Evolutionary conservation across 2,113 vertebrate genomes (phyloP).

Genomic region (Catharus minimus): DNA sequence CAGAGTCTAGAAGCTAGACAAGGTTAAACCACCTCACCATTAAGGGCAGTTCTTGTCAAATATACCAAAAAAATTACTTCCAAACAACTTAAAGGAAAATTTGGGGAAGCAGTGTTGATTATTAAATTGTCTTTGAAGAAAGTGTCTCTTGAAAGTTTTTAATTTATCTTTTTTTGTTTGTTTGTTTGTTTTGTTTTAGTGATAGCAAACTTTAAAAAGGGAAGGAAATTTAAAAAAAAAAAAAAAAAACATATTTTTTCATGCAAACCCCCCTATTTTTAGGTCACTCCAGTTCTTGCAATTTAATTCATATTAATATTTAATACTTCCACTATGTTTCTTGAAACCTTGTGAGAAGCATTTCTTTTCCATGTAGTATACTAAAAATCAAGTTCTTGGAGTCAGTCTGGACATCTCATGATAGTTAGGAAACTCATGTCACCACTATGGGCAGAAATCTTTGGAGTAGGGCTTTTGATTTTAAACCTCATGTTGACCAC

Average conservation of each 20-base stretch:
- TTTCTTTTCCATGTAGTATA: not conserved
- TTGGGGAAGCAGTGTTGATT: not conserved
- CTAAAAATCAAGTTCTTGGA: not conserved
- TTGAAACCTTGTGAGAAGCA: not conserved
- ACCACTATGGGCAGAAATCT: not conserved
- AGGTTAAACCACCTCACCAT: not conserved
- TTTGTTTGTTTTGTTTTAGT: not conserved
- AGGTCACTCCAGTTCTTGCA: not conserved
- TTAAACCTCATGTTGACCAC: not conserved
- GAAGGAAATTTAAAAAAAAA: rapidly evolving
- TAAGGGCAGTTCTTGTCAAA: not conserved
- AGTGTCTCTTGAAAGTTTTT: not conserved
- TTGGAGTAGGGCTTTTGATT: not conserved
- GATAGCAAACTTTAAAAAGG: not conserved
- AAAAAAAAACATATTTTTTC: not conserved
- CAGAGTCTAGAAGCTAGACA: not conserved
- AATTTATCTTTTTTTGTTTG: not conserved
- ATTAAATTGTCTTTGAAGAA: not conserved
- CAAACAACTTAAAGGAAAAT: not conserved
- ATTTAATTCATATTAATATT: not conserved
- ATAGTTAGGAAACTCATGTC: not conserved
- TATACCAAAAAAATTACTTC: not conserved
- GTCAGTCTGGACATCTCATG: not conserved
- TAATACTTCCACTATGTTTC: not conserved
- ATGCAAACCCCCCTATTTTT: not conserved